A percentile compares a stretch with the other conserved stretches of the same genome.
phyloP scores from a whole-genome alignment of 1,140 invertebrate genomes.

The Cyclargus thomasi region DNA sequence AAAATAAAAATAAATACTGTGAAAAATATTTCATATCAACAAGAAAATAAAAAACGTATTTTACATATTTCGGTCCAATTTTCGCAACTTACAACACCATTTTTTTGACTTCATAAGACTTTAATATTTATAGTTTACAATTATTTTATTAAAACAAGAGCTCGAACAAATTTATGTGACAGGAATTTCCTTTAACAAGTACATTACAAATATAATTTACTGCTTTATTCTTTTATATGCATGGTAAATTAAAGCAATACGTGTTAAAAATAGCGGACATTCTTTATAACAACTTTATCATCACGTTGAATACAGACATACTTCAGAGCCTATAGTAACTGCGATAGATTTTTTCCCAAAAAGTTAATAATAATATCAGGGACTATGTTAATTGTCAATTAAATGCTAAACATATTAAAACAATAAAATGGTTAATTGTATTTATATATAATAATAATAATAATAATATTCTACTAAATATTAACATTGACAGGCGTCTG shows the following conservation, averaged over 20 bases:
- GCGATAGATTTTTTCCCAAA: too few relatives aligned
- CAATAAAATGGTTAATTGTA: too few relatives aligned
- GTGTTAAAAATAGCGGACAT: not conserved
- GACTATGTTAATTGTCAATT: too few relatives aligned
- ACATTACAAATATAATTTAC: conserved; percentile 7
- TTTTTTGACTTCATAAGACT: not conserved
- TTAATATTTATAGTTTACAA: conserved; percentile 1
- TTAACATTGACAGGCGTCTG: too few relatives aligned
- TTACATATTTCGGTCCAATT: conserved; percentile 10
- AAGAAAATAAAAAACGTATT: not conserved
- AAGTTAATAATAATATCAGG: too few relatives aligned
- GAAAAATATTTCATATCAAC: not conserved
- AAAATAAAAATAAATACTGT: not conserved
- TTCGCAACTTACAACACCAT: not conserved
- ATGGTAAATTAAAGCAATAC: not conserved
- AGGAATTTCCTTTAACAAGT: conserved; percentile 5
- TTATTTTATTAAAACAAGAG: conserved; percentile 13
- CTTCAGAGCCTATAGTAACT: not conserved
- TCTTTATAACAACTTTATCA: not conserved
- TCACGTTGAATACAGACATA: not conserved
- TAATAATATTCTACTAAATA: too few relatives aligned
- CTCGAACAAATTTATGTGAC: conserved; percentile 8
- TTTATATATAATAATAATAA: too few relatives aligned
- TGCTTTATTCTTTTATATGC: not conserved
- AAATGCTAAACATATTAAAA: too few relatives aligned